Evolutionary conservation across 2,113 vertebrate species (phyloP).

Genomic region (Cyprinodon variegatus): DNA sequence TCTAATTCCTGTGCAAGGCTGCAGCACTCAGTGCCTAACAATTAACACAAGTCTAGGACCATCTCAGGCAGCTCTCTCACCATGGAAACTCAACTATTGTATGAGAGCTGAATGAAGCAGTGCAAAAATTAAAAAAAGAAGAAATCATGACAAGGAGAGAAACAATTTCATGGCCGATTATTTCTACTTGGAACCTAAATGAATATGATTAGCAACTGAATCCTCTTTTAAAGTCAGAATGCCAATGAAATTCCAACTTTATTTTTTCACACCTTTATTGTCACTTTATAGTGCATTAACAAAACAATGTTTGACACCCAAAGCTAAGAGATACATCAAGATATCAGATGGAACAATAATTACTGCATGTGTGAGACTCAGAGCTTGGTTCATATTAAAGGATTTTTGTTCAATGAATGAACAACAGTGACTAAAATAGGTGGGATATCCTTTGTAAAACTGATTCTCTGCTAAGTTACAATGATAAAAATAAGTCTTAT

Average conservation of each 20-base stretch:
- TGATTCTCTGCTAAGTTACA: neutral
- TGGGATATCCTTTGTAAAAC: neutral
- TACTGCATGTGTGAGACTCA: conserved; percentile 2
- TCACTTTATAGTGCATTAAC: conserved; percentile 31
- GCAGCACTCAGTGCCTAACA: conserved; percentile 15
- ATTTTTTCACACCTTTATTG: conserved; percentile 49
- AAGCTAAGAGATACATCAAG: conserved; percentile 48
- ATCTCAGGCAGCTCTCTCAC: conserved; percentile 38
- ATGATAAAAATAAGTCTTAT: neutral
- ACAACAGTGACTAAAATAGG: neutral
- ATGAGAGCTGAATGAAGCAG: conserved; percentile 8
- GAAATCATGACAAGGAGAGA: neutral
- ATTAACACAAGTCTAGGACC: conserved; percentile 26
- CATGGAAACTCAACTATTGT: conserved; percentile 63
- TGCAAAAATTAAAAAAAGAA: conserved; percentile 1
- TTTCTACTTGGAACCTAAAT: neutral
- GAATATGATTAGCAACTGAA: neutral
- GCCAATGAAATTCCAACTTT: neutral
- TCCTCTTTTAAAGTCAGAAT: neutral
- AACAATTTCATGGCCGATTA: neutral
- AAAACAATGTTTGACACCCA: conserved; percentile 47
- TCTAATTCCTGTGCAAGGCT: conserved; percentile 24
- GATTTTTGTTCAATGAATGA: conserved; percentile 8
- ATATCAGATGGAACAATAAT: conserved; percentile 31
- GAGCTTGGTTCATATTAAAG: neutral